Base-by-base conservation (phyloP, 2,888 invertebrate species). In the Drosophila leonis region DNA sequence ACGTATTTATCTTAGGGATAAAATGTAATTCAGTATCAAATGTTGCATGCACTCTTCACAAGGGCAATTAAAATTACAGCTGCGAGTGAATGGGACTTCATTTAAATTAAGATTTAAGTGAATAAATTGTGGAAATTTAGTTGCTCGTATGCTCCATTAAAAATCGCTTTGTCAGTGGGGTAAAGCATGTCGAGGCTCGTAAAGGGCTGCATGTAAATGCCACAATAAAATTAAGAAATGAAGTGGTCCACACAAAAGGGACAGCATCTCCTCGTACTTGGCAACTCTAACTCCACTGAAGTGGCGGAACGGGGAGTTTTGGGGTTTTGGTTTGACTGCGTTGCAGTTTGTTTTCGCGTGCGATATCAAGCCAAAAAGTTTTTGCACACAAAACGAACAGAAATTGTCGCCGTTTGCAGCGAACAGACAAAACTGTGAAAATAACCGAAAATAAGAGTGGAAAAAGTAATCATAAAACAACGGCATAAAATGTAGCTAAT, bases 191-290 rank as follows among this genome's bases (percentile, higher is more conserved):
- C 37, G 62, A 29, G 60, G 63, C 60, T 33, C 44, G 56, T 57
- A 46, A 57, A 57, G 56, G 70, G 70, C 65, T 62, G 37, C 63
- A 79, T 79, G 69, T 42, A 60, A 79, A 80, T 79, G 33, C 51
- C 60, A 49, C 76, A 79, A 75, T 77, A 70, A 80, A 77, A 77
- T 79, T 80, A 80, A 75, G 76, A 69, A 69, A 70, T 69, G 62
- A 79, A 76, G 62, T 70, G 80, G 35, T 63, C 62, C 62, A 69
- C 62, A 69, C 55, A 57, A 64, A 60, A 18, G 61, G 49, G 42
- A 24, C 64, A 37, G 56, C 24, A 27, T 13, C 44, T 13, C 44
- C 44, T 20, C 42, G 4, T 12, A 15, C 37, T 37, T 37, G 37
- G 37, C 37, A 5, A 5, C 44, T 4, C 42, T 4, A 13, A 7